These are phyloP conservation scores for Chiloscyllium plagiosum DNA, from an alignment of 2,113 vertebrate genomes.

Conservation along the genomic window DNA sequence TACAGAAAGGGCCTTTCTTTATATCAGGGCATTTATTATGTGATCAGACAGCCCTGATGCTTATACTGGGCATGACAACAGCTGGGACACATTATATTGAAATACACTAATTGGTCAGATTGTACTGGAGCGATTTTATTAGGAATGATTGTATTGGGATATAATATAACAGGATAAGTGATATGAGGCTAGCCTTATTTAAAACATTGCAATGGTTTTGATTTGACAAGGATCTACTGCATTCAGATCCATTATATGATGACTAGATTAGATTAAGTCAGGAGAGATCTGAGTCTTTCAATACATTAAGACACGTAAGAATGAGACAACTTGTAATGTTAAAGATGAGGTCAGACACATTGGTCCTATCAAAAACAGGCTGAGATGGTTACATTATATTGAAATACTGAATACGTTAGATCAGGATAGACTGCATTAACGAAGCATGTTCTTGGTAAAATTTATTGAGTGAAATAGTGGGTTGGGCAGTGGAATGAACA, in stretches of 20 bases:
- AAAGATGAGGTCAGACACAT: not conserved
- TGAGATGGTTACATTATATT: not conserved
- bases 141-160: not conserved
- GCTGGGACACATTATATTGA: not conserved
- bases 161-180: slow-evolving; percentile 7
- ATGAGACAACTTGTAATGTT: not conserved
- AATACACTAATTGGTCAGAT: not conserved
- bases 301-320: not conserved
- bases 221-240: slow-evolving; percentile 31
- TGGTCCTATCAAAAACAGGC: not conserved
- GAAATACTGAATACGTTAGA: not conserved
- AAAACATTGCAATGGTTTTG: not conserved
- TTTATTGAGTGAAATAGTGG: not conserved
- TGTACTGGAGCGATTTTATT: not conserved
- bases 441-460: not conserved
- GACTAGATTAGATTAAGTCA: not conserved
- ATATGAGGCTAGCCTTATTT: slow-evolving; percentile 9
- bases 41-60: not conserved
- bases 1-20: not conserved
- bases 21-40: not conserved
- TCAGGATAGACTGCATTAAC: not conserved
- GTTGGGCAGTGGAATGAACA: not conserved
- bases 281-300: not conserved
- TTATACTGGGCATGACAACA: not conserved
- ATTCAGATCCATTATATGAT: not conserved